Base-by-base conservation (phyloP, 2,888 invertebrate species). In the Saturnia japonica region DNA sequence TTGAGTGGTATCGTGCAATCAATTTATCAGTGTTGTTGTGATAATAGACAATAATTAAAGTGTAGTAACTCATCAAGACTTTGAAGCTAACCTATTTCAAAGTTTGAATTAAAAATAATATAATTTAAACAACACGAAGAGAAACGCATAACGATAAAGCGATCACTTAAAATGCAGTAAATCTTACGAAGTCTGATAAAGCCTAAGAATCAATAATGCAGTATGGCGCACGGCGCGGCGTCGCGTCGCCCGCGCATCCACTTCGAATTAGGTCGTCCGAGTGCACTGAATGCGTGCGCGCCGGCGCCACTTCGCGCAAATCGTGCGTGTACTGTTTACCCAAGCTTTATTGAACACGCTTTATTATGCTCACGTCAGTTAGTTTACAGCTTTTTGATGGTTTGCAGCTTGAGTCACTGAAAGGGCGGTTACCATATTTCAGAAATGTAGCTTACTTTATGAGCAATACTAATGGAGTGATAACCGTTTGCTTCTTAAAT, bases 261-360 rank as follows among this genome's bases (percentile, higher is more conserved):
- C 67, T 69, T 45, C 47, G 74, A 89, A 88, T 86, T 88, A 81
- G 89, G 89, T 89, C 89, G 86, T 71, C 76, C 80, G 76, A 77
- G 78, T 80, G 80, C 81, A 77, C 80, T 74, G 78, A 78, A 76
- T 74, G 77, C 80, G 78, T 75, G 45, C 82, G 87, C 88, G 91
- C 88, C 85, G 89, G 89, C 90, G 90, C 88, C 88, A 86, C 74
- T 74, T 80, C 87, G 87, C 74, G 74, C 81, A 78, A 82, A 79
- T 83, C 85, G 86, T 85, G 88, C 89, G 85, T 86, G 84, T 75
- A 78, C 80, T 84, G 54, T 45, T 47, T 68, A 75, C 77, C 57
- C 28, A 60, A 60, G 28, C 57, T 60, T 60, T n/a, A n/a, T n/a
- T n/a, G n/a, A 60, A 60, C 28, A 25, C 57, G 16, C 28, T 60